Evolutionary conservation across 2,888 invertebrate genomes (phyloP), one percentile per base, ranked within the genome.

Genomic region (Leptopilina syphax): DNA sequence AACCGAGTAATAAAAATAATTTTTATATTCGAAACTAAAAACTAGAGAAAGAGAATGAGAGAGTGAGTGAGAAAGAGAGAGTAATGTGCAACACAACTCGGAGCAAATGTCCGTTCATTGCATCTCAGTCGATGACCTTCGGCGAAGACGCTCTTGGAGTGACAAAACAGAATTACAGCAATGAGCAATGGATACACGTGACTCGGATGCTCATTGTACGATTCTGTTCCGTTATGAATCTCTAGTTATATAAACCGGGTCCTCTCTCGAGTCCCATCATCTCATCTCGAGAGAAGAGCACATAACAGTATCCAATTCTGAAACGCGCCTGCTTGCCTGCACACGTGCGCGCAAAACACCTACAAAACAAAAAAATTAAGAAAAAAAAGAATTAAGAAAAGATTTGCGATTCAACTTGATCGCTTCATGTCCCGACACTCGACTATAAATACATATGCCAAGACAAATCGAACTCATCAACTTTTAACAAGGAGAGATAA

Each of bases 141-240:
- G 70, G 54, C 57, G 70, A 54, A n/a, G 54, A 54, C 50, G 50
- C 50, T 50, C 50, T n/a, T n/a, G 34, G 27, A 57, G 70, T 70
- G 70, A 70, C 70, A 73, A 73, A 68, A 68, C 68, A 47, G 47
- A 68, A 68, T 68, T 68, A 68, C 47, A 50, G 68, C 47, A 24
- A 41, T 65, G 50, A 50, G 50, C 50, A 70, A 6, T 57, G 54
- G 70, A 50, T 57, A 67, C 70, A 73, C 34, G 70, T 57, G 54
- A 73, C 70, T 73, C 57, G 70, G 70, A 73, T 73, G 70, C 70
- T 85, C 82, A 87, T 85, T 87, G 87, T 87, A 81, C 82, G 81
- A 85, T 84, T 85, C 78, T 82, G 87, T 89, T 88, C 90, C 90
- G 90, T 90, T 90, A 90, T 90, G 88, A 90, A 90, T 90, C 89